Evolutionary conservation across 2,888 invertebrate species (phyloP), one percentile per base, ranked within the genome.

Genomic region (Philonicus albiceps): DNA sequence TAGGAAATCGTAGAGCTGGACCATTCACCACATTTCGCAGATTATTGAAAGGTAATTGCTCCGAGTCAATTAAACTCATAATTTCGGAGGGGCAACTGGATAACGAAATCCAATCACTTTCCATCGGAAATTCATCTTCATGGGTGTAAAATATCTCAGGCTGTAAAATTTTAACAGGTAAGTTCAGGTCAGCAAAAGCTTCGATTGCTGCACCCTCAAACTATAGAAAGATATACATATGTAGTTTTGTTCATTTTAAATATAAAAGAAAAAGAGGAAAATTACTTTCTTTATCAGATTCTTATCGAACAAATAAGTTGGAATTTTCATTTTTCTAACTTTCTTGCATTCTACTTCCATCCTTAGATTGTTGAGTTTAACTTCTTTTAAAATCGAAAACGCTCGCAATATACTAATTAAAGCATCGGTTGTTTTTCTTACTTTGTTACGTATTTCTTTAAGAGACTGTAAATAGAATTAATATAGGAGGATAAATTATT

Each of bases 361-460:
- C 11, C 11, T 64, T 5, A 75, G 13, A n/a, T 85, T 87, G 22
- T 43, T 75, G n/a, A 75, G 27, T 55, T 87, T 87, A 40, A 81
- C 64, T 55, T 75, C 40, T 81, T 75, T 87, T 43, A 87, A 64
- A 37, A 75, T 86, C 86, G 75, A 86, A 55, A 87, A 53, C n/a
- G 87, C 55, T 55, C 55, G 75, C 40, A 87, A 43, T 13, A 87
- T 22, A 37, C 30, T 81, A 3, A 86, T 74, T 53, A 87, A 74
- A 5, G 87, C 81, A 37, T 87, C 87, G 19, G 86, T 81, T n/a
- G 86, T 87, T n/a, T 80, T 80, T 80, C 40, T 86, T 53, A 87
- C 87, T 76, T 87, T 87, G 64, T 87, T 87, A 22, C 86, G 75
- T 75, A 87, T 87, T 76, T 87, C 83, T 76, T 86, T 86, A 2